Conservation (phyloP, 2,797 vertebrate species). For the Oryzias sinensis region DNA sequence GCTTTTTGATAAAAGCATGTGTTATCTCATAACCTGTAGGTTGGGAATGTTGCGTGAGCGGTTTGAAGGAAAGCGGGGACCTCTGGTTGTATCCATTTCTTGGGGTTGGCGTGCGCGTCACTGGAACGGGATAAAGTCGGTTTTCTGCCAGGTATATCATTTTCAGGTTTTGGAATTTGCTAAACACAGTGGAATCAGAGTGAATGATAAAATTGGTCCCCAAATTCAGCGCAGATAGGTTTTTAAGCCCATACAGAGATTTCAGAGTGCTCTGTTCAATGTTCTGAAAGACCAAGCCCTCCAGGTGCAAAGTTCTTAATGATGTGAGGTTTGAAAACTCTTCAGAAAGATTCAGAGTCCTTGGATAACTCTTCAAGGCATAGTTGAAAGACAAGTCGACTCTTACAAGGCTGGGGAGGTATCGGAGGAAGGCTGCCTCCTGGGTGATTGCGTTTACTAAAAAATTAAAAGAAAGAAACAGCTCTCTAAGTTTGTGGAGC, state of each 20-base stretch:
- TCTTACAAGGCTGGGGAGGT: conserved; percentile 72
- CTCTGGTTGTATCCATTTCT: background rate
- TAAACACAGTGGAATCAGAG: conserved; percentile 73
- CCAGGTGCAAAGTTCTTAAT: conserved; percentile 78
- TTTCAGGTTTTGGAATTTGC: conserved; percentile 59
- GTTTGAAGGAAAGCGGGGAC: conserved; percentile 25
- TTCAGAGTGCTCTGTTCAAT: conserved; percentile 63
- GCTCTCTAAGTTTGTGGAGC: conserved; percentile 68
- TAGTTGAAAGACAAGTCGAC: conserved; percentile 92
- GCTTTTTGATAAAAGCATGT: conserved; percentile 66
- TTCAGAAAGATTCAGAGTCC: conserved; percentile 73
- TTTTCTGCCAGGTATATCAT: conserved; percentile 83
- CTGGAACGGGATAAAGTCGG: conserved; percentile 73
- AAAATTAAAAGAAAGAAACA: conserved; percentile 86
- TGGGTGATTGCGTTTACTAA: conserved; percentile 73
- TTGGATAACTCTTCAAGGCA: conserved; percentile 71
- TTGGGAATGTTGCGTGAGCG: conserved; percentile 7
- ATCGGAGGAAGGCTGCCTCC: conserved; percentile 71
- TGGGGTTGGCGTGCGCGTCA: accelerated
- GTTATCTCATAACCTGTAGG: conserved; percentile 29
- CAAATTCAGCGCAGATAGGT: conserved; percentile 82
- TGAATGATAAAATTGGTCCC: conserved; percentile 91
- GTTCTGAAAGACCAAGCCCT: conserved; percentile 85
- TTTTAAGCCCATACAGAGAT: conserved; percentile 75
- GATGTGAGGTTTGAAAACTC: conserved; percentile 80